Evolutionary conservation across 2,113 vertebrate genomes (phyloP), one percentile per base, ranked within the genome.

Genomic region (Pteronura brasiliensis): DNA sequence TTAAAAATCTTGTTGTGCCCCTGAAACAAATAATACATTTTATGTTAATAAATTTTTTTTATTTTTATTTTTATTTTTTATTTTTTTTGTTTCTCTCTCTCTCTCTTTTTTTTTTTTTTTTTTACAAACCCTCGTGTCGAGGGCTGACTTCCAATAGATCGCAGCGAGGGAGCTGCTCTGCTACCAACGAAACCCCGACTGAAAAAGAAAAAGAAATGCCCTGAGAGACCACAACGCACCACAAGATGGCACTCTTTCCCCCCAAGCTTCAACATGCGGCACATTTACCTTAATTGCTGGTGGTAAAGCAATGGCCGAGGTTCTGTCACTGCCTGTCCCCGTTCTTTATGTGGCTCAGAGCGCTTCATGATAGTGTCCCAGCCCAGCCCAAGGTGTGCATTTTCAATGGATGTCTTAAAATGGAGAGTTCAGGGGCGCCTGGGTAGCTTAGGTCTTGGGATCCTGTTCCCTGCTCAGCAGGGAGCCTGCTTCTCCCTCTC

Each of bases 231-330:
- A 55, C 2, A 72, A 27, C 55, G 1, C 9, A 42, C 88, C 97
- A 88, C 95, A 18, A 90, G 97, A 39, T 95, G 97, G 93, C 90
- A 44, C 39, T 63, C 2, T 90, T 88, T 74, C 57, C 57, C 42
- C 25, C 12, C 69, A 47, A 80, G 63, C 57, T 69, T 36, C 61
- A 18, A 3, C 0, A 1, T 23, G 2, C 2, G 13, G 0, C 15
- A 3, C 21, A 4, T 61, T n/a, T 25, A 39, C 17, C 20, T 12
- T 25, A 8, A 0, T 18, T 20, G 42, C 47, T 42, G 55, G 55
- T 52, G 49, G 13, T 12, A 85, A 42, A 67, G 49, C 34, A 29
- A 10, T 10, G 0, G 4, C n/a, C 23, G 31, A 49, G n/a, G 31
- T 63, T 86, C 63, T 69, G 47, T 7, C 47, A 9, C 7, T 6